Evolutionary conservation across 92 coral and sea anemone genomes (phyloP), one percentile per base, ranked within the genome.

Genomic region (Parazoanthus darwini): DNA sequence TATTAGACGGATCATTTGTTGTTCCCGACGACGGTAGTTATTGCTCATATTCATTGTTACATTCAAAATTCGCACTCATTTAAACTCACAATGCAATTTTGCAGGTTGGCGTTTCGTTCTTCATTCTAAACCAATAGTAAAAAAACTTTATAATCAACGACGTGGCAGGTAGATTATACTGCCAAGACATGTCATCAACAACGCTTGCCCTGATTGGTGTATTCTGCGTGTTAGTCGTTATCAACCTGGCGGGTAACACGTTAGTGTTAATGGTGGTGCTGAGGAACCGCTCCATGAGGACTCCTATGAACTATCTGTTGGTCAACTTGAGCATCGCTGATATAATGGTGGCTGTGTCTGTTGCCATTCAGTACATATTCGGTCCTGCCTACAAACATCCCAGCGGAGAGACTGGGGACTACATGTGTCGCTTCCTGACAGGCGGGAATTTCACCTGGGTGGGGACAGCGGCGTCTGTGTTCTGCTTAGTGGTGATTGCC

Each of bases 401-500:
- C 79, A 33, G 79, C 79, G 87, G 87, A 70, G 65, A 70, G 23
- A 14, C 26, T 4, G 78, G 87, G 23, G 46, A 84, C 43, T 84
- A 84, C 29, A 16, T 84, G 48, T 84, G 87, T 48, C 87, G 87
- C 20, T 44, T 84, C 36, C 25, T 84, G 39, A 84, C 87, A 18
- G 87, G 87, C 5, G 87, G 87, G 14, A 84, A 84, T 51, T 84
- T 84, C 79, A 84, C 87, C 23, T 84, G 87, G 87, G 79, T 84
- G 18, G 87, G 87, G 77, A 84, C 87, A 33, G 87, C 87, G 6
- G 87, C 87, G 14, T 84, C 87, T 71, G 87, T 84, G 36, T 84
- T 84, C 67, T 84, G 67, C 26, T 73, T 84, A 33, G 87, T 84
- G 14, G 70, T 84, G 46, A 84, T 84, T 25, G 87, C 87, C 0